Conservation (phyloP, 2,113 vertebrate species). For the Leptosomus discolor region DNA sequence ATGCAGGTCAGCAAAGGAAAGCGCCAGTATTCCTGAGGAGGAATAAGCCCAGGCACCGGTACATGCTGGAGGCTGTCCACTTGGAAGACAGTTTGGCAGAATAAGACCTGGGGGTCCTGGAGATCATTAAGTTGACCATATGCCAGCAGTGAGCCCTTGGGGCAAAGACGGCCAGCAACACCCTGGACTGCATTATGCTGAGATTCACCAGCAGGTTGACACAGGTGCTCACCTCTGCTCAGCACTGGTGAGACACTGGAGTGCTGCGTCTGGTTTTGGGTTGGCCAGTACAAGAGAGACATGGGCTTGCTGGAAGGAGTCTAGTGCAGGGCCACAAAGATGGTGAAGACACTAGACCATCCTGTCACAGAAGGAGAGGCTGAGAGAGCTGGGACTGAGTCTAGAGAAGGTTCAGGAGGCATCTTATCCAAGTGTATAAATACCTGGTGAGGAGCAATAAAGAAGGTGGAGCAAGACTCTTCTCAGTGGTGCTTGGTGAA, state of each 20-base stretch:
- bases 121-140: background rate
- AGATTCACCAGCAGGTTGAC: background rate
- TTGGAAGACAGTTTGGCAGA: background rate
- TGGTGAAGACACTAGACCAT: background rate
- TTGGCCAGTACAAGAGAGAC: background rate
- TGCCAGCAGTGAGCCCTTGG: background rate
- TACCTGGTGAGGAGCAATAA: background rate
- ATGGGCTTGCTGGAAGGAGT: background rate
- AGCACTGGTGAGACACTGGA: background rate
- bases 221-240: background rate
- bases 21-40: background rate
- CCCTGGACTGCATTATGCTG: background rate
- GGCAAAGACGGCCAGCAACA: background rate
- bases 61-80: background rate
- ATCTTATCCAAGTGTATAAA: background rate
- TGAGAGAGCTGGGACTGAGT: background rate
- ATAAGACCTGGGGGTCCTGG: background rate
- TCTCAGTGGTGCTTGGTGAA: background rate
- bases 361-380: background rate
- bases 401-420: background rate
- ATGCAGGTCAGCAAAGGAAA: background rate
- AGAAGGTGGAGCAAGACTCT: background rate
- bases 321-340: background rate
- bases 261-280: background rate
- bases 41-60: background rate